Conservation (phyloP, 2,113 vertebrate genomes). For the Mola mola region DNA sequence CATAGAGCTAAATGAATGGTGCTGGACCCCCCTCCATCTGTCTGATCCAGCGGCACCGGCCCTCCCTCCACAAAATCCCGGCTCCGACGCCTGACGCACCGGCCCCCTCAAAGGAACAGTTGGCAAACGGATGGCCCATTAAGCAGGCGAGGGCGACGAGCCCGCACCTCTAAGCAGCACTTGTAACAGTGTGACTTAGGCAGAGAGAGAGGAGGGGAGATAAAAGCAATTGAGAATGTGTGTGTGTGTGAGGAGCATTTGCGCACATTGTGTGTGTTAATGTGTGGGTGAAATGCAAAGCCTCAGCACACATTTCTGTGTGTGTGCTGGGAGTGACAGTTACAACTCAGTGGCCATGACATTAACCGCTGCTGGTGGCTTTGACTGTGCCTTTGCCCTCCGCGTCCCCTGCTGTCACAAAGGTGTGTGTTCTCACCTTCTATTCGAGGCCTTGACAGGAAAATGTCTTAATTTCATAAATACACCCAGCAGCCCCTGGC, state of each 20-base stretch:
- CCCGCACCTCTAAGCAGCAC: conserved; percentile 66
- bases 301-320: conserved; percentile 5
- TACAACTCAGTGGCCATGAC: conserved; percentile 56
- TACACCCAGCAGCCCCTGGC: too few species aligned
- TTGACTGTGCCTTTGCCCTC: conserved; percentile 53
- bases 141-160: conserved; percentile 59
- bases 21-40: conserved; percentile 79
- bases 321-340: conserved; percentile 32
- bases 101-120: conserved; percentile 79
- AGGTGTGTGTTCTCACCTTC: conserved; percentile 35
- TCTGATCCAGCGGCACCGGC: conserved; percentile 79
- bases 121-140: conserved; percentile 78
- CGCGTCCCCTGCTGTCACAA: conserved; percentile 22
- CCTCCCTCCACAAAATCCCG: conserved; percentile 75
- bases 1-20: conserved; percentile 76
- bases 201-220: conserved; percentile 10
- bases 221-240: conserved; percentile 25
- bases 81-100: conserved; percentile 70
- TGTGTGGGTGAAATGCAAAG: conserved; percentile 14
- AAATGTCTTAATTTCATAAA: neutral
- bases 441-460: conserved; percentile 7
- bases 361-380: conserved; percentile 54
- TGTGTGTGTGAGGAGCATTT: conserved; percentile 6
- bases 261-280: neutral
- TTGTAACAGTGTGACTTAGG: conserved; percentile 31